Conservation (phyloP, 2,113 vertebrate species). For the Hipposideros armiger region DNA sequence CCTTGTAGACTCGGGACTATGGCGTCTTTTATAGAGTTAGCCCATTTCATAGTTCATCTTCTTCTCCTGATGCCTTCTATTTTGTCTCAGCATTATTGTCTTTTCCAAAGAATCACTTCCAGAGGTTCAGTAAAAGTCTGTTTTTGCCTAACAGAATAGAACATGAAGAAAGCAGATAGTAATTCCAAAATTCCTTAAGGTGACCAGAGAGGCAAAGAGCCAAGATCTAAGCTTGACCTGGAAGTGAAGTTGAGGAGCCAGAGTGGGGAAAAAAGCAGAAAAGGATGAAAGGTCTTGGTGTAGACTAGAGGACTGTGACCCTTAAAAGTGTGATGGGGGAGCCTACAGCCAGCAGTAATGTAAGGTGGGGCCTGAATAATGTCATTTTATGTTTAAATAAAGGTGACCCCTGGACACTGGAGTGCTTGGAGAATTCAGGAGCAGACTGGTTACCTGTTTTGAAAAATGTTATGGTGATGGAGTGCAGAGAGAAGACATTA, state of each 20-base stretch:
- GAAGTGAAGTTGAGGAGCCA: neutral
- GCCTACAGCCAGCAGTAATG: no score
- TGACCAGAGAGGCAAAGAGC: neutral
- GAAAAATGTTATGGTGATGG: neutral
- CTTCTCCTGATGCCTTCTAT: neutral
- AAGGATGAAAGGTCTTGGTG: neutral
- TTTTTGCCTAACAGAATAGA: neutral
- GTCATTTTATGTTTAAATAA: neutral
- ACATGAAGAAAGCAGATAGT: neutral
- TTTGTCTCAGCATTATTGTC: neutral
- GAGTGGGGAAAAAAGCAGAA: neutral
- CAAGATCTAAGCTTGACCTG: neutral
- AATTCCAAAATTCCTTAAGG: neutral
- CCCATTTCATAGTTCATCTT: neutral
- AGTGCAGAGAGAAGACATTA: neutral
- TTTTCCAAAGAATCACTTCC: neutral
- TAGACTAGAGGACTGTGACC: neutral
- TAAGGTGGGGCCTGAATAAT: neutral
- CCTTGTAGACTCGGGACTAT: neutral
- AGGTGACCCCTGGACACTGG: neutral
- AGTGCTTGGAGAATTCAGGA: neutral
- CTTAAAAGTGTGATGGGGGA: neutral
- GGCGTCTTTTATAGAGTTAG: neutral
- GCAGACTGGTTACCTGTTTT: neutral
- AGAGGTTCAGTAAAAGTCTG: neutral